Base-by-base conservation (phyloP, 2,888 invertebrate species). In the Dasypogon diadema region DNA sequence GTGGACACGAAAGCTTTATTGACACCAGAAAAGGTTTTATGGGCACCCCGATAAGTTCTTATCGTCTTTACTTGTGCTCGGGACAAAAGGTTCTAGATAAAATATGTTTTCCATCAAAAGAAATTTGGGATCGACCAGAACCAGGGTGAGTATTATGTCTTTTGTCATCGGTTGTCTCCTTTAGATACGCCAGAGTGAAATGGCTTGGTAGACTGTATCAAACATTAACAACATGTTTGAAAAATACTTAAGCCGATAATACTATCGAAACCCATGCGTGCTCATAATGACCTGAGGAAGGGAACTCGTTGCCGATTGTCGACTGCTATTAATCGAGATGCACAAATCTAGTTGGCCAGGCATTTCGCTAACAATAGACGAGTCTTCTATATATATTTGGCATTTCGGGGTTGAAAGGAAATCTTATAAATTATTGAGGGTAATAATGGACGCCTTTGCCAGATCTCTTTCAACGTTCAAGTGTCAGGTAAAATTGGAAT, bases 321-420 rank as follows among this genome's bases (percentile, higher is more conserved):
- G 65, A 65, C 46, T 46, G 48, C 65, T 65, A 65, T 65, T 65
- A 65, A 65, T 65, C 65, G 65, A 48, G 65, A 65, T 65, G 65
- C 65, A 65, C 65, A 65, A 65, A 56, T 42, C 14, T 22, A 65
- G 42, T 65, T 22, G 42, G 63, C 18, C 12, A 22, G 26, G 37
- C 21, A 46, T 24, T 65, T 65, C 16, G 22, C 65, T 65, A 65
- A 65, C 65, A 65, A 65, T 65, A 37, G 24, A 14, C 10, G 4
- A 24, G 18, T 60, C 10, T 37, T 46, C 21, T 65, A 5, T 48
- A 14, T 65, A 65, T 65, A 65, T 65, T 65, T 65, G 65, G 65
- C 48, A 65, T 42, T 48, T 65, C 24, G 14, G 46, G 24, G 14
- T 18, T 24, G 24, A 51, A 24, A 37, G 65, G 26, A 65, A 65